These are phyloP conservation scores for Sorex fumeus DNA, from an alignment of 2,113 vertebrate species.

Conservation along the genomic window DNA sequence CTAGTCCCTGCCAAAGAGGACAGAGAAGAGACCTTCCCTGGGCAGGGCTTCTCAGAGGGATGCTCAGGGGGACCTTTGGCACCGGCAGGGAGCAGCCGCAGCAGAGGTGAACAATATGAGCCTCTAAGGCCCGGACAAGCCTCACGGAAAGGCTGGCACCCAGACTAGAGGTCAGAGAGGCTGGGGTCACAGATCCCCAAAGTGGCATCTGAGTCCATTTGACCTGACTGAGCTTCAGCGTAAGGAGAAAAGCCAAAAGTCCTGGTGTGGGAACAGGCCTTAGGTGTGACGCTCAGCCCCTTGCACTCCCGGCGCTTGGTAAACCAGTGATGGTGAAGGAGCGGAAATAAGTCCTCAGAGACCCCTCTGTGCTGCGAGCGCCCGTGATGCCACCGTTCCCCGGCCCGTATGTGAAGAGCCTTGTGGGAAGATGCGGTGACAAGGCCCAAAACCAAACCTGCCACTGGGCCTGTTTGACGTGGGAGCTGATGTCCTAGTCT, in stretches of 20 bases:
- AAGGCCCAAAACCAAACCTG: background rate
- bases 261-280: background rate
- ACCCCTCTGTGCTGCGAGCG: fast-evolving
- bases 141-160: background rate
- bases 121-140: no score
- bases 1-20: no score
- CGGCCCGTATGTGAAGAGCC: background rate
- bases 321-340: no score
- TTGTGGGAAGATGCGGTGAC: background rate
- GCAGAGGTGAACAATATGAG: no score
- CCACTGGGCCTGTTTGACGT: background rate
- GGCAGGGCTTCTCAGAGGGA: background rate
- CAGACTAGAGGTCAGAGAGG: background rate
- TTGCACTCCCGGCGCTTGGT: no score
- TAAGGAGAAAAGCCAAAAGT: background rate
- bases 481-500: background rate
- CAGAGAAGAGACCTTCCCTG: background rate
- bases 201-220: background rate
- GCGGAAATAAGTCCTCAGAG: background rate
- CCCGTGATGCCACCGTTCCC: no score
- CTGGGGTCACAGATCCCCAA: background rate
- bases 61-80: background rate
- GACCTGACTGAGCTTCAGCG: background rate
- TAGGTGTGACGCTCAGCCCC: no score
- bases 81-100: no score